Base-by-base conservation (phyloP, 1,140 invertebrate genomes). In the Drosophila tani region DNA sequence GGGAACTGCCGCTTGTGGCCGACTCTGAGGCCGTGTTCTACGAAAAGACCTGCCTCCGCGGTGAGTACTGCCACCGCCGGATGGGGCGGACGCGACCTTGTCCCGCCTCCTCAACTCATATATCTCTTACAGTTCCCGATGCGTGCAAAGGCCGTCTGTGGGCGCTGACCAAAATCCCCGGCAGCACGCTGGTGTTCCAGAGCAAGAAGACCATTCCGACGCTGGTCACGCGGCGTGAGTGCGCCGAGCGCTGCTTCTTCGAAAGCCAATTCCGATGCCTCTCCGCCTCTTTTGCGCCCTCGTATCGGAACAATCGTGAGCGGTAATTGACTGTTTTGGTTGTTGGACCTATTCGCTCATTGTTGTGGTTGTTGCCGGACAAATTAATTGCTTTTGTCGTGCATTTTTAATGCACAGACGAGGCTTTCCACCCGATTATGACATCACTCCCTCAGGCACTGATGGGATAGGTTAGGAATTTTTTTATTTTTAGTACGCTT, bases 21-120 rank as follows among this genome's bases (percentile, higher is more conserved):
- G 94, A 94, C 59, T 82, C 80, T 35, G 91, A 93, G 78, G 92
- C 93, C n/a, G 91, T 93, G 35, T 94, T 93, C 93, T 94, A 94
- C 76, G 82, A 93, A 27, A 94, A 94, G 85, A 92, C 78, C 32
- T 94, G 94, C 56, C 70, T 94, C 21, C 82, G 85, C 15, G 91
- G 93, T 93, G 38, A 45, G 85, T 69, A 49, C 14, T 12, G 11
- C 47, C 58, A 51, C 11, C 12, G 40, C 29, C 53, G 81, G 64
- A 70, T 27, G 47, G 51, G 82, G 71, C 65, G 32, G 43, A 2
- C 0, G 21, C n/a, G 45, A 64, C 67, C 75, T 49, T 80, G 51
- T 11, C 11, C 24, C 21, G 45, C 50, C 62, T 19, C 12, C n/a
- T n/a, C 35, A 46, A 75, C 53, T 55, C 40, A 27, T 40, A 38